phyloP scores from a whole-genome alignment of 1,140 invertebrate species.

The Helicorthomorpha holstii region DNA sequence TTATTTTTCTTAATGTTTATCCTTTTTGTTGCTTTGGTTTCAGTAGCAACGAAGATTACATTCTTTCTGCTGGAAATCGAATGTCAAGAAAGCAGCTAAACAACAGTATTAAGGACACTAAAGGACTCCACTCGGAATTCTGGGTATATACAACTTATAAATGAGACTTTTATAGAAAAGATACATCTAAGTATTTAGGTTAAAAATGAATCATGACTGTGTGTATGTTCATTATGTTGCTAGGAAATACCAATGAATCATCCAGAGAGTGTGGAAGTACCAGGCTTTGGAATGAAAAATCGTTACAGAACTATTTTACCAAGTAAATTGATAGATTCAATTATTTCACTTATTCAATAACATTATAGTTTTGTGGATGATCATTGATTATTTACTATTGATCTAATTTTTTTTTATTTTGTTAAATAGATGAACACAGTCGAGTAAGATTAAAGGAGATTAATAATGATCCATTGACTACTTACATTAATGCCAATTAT shows the following conservation, averaged over 20 bases:
- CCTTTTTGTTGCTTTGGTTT: too few species aligned
- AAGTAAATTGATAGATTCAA: constrained; percentile 27
- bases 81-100: constrained; percentile 49
- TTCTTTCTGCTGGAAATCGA: constrained; percentile 42
- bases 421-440: constrained; percentile 42
- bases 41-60: constrained; percentile 41
- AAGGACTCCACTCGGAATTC: constrained; percentile 63
- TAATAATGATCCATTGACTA: constrained; percentile 28
- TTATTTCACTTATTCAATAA: neutral
- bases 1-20: too few species aligned
- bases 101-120: constrained; percentile 36
- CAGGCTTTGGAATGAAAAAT: constrained; percentile 76
- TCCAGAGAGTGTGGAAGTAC: constrained; percentile 68
- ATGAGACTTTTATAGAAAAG: too few species aligned
- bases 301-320: constrained; percentile 75
- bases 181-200: too few species aligned
- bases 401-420: constrained; percentile 3
- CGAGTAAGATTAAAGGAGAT: constrained; percentile 41
- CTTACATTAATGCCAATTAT: constrained; percentile 77
- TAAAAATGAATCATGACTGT: too few species aligned
- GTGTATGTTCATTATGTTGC: too few species aligned
- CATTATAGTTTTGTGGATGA: too few species aligned
- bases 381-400: too few species aligned
- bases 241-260: constrained; percentile 72
- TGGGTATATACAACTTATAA: constrained; percentile 42